A percentile compares a stretch with the other conserved stretches of the same genome.
These are phyloP conservation scores for Drosophila kanapiae DNA, from an alignment of 1,140 invertebrate genomes.

Conservation along the genomic window DNA sequence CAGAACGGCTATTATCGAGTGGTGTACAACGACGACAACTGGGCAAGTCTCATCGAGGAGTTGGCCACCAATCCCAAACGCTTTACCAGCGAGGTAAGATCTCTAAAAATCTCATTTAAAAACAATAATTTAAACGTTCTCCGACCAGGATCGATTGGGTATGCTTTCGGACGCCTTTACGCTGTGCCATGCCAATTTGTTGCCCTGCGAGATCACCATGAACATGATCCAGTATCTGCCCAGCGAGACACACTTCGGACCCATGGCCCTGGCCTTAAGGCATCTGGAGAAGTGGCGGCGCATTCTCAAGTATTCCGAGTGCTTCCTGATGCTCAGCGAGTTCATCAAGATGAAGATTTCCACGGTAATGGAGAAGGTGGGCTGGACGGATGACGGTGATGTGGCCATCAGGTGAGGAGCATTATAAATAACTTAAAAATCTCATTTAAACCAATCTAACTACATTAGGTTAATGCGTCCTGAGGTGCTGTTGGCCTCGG, in stretches of 20 bases:
- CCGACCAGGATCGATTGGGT: constrained; percentile 88
- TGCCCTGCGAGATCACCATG: constrained; percentile 89
- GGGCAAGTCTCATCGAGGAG: constrained; percentile 90
- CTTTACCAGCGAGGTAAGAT: constrained; percentile 87
- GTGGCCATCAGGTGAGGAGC: constrained; percentile 88
- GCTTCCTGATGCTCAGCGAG: constrained; percentile 88
- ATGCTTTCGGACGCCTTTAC: constrained; percentile 92
- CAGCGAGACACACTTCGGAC: constrained; percentile 90
- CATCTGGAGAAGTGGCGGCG: constrained; percentile 90
- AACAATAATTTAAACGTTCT: neutral
- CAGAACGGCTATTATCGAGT: constrained; percentile 95
- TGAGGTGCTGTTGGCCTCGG: constrained; percentile 78
- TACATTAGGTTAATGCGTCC: constrained; percentile 70
- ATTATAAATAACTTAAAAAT: too few relatives aligned
- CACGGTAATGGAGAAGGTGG: constrained; percentile 88
- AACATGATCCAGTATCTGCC: constrained; percentile 90
- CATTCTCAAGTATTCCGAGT: constrained; percentile 89
- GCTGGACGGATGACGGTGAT: constrained; percentile 89
- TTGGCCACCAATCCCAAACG: constrained; percentile 89
- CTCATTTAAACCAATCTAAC: neutral
- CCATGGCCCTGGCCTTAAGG: constrained; percentile 89
- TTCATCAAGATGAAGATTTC: constrained; percentile 88
- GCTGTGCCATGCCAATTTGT: constrained; percentile 89
- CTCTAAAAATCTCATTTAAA: fast-evolving
- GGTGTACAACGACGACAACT: constrained; percentile 92